Evolutionary conservation across 2,113 vertebrate genomes (phyloP).

Genomic region (Lepus europaeus): DNA sequence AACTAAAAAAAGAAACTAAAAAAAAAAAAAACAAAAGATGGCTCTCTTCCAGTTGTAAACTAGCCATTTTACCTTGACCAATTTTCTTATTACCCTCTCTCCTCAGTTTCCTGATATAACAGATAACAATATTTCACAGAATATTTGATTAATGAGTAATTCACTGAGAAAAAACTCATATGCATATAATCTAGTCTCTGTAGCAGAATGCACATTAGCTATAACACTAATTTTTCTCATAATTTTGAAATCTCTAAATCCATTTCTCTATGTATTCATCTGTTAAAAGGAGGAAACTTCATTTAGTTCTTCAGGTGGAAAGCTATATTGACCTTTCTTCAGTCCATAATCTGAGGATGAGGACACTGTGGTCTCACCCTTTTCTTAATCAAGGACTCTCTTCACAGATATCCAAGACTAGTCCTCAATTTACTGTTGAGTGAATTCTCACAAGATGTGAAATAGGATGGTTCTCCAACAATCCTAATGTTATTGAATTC

Average conservation of each 20-base stretch:
- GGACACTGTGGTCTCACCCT: background rate
- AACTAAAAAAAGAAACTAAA: too few relatives aligned
- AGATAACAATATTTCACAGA: background rate
- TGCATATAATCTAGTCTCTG: background rate
- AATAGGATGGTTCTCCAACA: background rate
- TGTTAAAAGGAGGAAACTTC: background rate
- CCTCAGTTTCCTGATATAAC: conserved; percentile 5
- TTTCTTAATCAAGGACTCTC: background rate
- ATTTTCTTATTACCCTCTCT: background rate
- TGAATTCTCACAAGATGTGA: background rate
- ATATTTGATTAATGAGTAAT: background rate
- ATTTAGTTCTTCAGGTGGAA: background rate
- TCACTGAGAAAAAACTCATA: background rate
- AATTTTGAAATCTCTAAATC: background rate
- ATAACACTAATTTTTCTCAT: background rate
- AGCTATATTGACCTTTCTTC: background rate
- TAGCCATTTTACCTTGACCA: background rate
- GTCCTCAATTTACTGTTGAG: background rate
- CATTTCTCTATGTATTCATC: background rate
- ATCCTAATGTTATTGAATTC: background rate
- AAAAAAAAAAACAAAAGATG: background rate
- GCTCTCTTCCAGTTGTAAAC: background rate
- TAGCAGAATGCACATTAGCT: background rate
- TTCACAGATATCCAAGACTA: background rate
- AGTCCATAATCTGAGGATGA: background rate